These are phyloP conservation scores for Apamea epomidion DNA, from an alignment of 2,888 invertebrate species.

Conservation along the genomic window DNA sequence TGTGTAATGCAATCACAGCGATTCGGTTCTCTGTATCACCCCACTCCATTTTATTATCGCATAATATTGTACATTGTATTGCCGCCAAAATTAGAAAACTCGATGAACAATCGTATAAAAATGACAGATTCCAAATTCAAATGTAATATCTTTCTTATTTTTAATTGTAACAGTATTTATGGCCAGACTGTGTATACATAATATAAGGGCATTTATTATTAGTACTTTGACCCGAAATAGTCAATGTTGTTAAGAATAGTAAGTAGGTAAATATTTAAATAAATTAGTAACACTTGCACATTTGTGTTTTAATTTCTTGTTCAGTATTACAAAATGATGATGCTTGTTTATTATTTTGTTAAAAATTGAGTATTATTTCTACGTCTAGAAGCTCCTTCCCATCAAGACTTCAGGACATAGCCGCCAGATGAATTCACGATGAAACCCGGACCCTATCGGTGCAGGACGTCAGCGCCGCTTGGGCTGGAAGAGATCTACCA, in stretches of 20 bases:
- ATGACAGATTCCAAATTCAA: too few species aligned
- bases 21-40: too few species aligned
- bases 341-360: background rate
- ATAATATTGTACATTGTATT: too few species aligned
- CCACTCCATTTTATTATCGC: too few species aligned
- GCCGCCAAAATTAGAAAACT: too few species aligned
- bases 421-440: background rate
- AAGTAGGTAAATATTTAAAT: conserved; percentile 1
- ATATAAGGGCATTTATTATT: background rate
- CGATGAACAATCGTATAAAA: too few species aligned
- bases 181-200: too few species aligned
- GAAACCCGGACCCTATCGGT: background rate
- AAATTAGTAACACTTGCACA: conserved; percentile 3
- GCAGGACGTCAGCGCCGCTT: background rate
- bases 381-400: background rate
- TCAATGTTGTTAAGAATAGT: background rate
- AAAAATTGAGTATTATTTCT: background rate
- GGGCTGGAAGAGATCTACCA: background rate
- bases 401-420: background rate
- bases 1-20: too few species aligned
- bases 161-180: too few species aligned
- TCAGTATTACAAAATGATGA: background rate
- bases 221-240: background rate
- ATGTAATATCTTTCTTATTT: too few species aligned
- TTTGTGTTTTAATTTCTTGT: background rate